These are phyloP conservation scores for Chrysomallon squamiferum DNA, from an alignment of 1,140 invertebrate species.

Conservation along the genomic window DNA sequence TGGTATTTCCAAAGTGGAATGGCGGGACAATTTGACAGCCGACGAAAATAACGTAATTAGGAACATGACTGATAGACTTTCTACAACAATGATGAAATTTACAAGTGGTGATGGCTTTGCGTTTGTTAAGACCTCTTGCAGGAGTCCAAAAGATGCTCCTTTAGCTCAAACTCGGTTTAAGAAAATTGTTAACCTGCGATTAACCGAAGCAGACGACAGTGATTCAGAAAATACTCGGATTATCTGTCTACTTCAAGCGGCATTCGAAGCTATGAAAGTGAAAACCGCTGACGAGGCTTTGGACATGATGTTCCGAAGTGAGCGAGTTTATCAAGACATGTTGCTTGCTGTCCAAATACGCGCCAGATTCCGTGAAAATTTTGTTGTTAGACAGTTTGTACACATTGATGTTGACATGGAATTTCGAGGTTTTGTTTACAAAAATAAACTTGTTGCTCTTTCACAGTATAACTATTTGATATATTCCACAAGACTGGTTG, in stretches of 20 bases:
- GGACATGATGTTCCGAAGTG: slow-evolving; percentile 49
- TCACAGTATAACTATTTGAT: slow-evolving; percentile 56
- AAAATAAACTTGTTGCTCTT: slow-evolving; percentile 35
- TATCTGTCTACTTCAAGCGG: slow-evolving; percentile 41
- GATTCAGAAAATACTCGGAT: slow-evolving; percentile 44
- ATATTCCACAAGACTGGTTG: slow-evolving; percentile 36
- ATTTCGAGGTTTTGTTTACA: slow-evolving; percentile 52
- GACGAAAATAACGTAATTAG: slow-evolving; percentile 25
- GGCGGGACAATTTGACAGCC: slow-evolving; percentile 23
- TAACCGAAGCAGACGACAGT: slow-evolving; percentile 22
- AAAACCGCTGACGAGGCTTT: slow-evolving; percentile 37
- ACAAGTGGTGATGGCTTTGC: slow-evolving; percentile 33
- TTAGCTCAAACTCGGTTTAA: slow-evolving; percentile 39
- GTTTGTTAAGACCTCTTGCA: slow-evolving; percentile 52
- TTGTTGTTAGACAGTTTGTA: slow-evolving; percentile 48
- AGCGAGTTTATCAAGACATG: slow-evolving; percentile 53
- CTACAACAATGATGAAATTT: slow-evolving; percentile 34
- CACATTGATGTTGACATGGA: slow-evolving; percentile 56
- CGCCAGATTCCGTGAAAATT: slow-evolving; percentile 47
- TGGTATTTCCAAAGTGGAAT: slow-evolving; percentile 19
- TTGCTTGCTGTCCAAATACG: slow-evolving; percentile 39
- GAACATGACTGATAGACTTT: slow-evolving; percentile 22
- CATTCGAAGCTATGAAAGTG: slow-evolving; percentile 42
- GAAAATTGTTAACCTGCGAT: slow-evolving; percentile 28
- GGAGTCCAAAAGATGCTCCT: slow-evolving; percentile 55